A percentile compares a stretch with the other conserved stretches of the same genome.
Evolutionary conservation across 2,113 vertebrate species (phyloP).

Genomic region (Erpornis zantholeuca): DNA sequence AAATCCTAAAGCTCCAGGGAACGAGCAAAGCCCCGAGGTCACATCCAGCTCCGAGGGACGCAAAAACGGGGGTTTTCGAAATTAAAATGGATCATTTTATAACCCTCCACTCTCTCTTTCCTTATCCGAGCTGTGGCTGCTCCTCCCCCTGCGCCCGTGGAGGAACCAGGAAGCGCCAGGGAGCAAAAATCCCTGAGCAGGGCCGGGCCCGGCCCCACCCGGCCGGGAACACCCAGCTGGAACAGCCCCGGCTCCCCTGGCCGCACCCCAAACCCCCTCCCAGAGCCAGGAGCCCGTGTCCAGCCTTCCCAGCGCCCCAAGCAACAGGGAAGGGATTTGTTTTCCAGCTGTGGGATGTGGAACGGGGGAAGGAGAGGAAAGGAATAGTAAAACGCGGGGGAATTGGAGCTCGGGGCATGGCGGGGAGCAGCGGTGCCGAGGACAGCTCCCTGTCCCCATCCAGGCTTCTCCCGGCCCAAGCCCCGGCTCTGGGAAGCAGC

Average conservation of each 20-base stretch:
- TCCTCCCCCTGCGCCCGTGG: background rate
- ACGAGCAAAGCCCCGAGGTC: background rate
- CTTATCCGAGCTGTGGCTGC: background rate
- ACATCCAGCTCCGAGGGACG: rapidly evolving
- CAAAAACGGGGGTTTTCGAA: rapidly evolving
- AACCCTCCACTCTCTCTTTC: background rate
- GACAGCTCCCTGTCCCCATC: background rate
- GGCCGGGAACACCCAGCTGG: background rate
- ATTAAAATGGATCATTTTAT: background rate
- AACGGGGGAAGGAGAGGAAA: background rate
- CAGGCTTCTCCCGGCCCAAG: background rate
- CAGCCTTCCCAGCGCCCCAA: rapidly evolving
- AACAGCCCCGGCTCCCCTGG: background rate
- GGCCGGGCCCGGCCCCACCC: background rate
- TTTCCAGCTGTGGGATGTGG: background rate
- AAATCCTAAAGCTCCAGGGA: background rate
- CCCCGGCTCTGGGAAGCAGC: background rate
- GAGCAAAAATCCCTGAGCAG: background rate
- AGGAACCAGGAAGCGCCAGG: background rate
- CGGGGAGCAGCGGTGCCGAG: background rate
- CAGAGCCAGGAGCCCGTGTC: rapidly evolving
- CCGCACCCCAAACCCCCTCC: background rate
- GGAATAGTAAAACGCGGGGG: background rate
- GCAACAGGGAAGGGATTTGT: background rate
- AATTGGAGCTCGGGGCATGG: rapidly evolving